Evolutionary conservation across 2,888 invertebrate species (phyloP).

Genomic region (Caenorhabditis sp.): DNA sequence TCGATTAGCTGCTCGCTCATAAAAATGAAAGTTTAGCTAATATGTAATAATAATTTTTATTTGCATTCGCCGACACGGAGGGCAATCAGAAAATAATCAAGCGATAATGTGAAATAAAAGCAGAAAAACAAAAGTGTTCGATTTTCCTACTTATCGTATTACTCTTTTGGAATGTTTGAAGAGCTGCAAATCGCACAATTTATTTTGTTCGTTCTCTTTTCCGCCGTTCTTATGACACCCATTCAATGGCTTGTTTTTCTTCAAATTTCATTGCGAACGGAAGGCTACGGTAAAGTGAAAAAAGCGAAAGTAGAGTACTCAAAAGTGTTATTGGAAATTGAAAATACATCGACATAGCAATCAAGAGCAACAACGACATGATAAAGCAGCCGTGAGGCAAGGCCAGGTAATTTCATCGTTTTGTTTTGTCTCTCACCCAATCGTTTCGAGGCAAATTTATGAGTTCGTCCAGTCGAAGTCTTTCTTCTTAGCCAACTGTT

Average conservation of each 20-base stretch:
- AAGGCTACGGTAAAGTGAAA: slow-evolving; percentile 29
- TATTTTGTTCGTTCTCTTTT: slow-evolving; percentile 14
- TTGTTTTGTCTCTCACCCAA: slow-evolving; percentile 55
- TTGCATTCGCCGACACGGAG: no score
- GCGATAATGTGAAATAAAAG: not conserved
- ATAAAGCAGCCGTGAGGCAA: slow-evolving; percentile 37
- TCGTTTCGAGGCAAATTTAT: slow-evolving; percentile 54
- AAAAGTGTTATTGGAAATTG: slow-evolving; percentile 50
- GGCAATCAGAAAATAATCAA: not conserved
- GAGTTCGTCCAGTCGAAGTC: slow-evolving; percentile 31
- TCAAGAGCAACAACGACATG: slow-evolving; percentile 56
- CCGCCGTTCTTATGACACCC: slow-evolving; percentile 35
- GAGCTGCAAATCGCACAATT: slow-evolving; percentile 39
- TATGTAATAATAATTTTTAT: no score
- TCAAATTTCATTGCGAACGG: slow-evolving; percentile 15
- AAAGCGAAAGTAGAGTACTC: slow-evolving; percentile 24
- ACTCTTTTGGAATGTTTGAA: slow-evolving; percentile 24
- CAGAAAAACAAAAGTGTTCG: slow-evolving; percentile 26
- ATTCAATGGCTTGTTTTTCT: slow-evolving; percentile 55
- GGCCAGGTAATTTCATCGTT: slow-evolving; percentile 54
- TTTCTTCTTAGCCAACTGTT: slow-evolving; percentile 56
- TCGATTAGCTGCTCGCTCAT: no score
- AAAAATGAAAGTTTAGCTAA: no score
- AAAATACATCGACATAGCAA: slow-evolving; percentile 21
- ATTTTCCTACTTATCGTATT: not conserved